These are phyloP conservation scores for Alloplasta piceator DNA, from an alignment of 2,888 invertebrate genomes.

Conservation along the genomic window DNA sequence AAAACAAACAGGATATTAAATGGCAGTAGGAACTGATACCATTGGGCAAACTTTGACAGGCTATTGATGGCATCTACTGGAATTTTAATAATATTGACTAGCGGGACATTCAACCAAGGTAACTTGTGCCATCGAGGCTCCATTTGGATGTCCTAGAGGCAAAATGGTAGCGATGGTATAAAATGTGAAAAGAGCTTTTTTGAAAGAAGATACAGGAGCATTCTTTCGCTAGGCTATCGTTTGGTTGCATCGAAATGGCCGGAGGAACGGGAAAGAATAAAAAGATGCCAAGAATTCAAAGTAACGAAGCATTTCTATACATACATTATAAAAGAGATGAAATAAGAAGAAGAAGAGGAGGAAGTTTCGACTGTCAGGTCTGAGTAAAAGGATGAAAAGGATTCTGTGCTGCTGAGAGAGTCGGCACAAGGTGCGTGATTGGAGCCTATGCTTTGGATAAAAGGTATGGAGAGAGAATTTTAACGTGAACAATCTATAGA, in stretches of 20 bases:
- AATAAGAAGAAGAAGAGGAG: slow-evolving; percentile 41
- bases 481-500: slow-evolving; percentile 20
- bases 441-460: slow-evolving; percentile 47
- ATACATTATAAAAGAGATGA: slow-evolving; percentile 18
- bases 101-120: no score
- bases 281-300: slow-evolving; percentile 21
- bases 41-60: no score
- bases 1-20: no score
- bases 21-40: no score
- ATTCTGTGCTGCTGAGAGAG: slow-evolving; percentile 45
- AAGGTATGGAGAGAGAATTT: slow-evolving; percentile 32
- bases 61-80: no score
- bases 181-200: slow-evolving; percentile 6
- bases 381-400: slow-evolving; percentile 57
- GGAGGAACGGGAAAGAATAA: slow-evolving; percentile 37
- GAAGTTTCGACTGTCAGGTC: slow-evolving; percentile 49
- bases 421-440: slow-evolving; percentile 61
- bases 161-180: no score
- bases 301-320: slow-evolving; percentile 22
- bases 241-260: slow-evolving; percentile 21
- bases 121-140: no score
- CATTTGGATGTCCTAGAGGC: no score
- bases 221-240: slow-evolving; percentile 20
- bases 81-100: no score
- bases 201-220: background rate